Evolutionary conservation across 2,113 vertebrate species (phyloP).

Genomic region (Agelaius tricolor): DNA sequence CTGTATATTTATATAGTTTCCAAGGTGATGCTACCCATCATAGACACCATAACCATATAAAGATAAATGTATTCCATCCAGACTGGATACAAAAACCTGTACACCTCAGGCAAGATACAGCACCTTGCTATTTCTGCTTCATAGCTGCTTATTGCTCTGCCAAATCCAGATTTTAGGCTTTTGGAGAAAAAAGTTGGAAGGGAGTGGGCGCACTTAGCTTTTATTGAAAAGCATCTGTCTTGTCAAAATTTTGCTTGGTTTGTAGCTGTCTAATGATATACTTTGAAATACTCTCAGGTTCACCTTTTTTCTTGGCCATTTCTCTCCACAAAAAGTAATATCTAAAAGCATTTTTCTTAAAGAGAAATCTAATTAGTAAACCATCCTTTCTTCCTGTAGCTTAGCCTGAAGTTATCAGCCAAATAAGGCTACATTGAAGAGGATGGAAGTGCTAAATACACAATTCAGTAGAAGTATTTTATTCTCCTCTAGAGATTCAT

Average conservation of each 20-base stretch:
- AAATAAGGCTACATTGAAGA: background rate
- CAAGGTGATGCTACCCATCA: background rate
- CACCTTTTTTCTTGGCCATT: background rate
- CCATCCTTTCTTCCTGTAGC: background rate
- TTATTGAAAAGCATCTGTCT: background rate
- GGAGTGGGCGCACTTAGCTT: background rate
- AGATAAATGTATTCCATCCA: background rate
- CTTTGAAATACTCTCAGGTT: background rate
- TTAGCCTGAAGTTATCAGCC: background rate
- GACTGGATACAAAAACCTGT: background rate
- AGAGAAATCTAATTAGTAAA: slow-evolving; percentile 9
- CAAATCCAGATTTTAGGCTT: background rate
- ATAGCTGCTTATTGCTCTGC: background rate
- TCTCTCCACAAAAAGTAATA: background rate
- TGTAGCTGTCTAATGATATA: background rate
- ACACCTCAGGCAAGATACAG: background rate
- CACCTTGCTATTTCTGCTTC: background rate
- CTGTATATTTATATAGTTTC: background rate
- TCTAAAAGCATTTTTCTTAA: background rate
- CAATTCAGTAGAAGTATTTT: slow-evolving; percentile 18
- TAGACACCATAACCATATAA: background rate
- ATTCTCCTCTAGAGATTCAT: slow-evolving; percentile 10
- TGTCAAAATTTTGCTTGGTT: background rate
- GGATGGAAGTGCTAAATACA: slow-evolving; percentile 3
- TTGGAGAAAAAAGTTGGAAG: background rate